A percentile compares a stretch with the other conserved stretches of the same genome.
phyloP scores from a whole-genome alignment of 2,113 vertebrate genomes.

The Eulacestoma nigropectus region DNA sequence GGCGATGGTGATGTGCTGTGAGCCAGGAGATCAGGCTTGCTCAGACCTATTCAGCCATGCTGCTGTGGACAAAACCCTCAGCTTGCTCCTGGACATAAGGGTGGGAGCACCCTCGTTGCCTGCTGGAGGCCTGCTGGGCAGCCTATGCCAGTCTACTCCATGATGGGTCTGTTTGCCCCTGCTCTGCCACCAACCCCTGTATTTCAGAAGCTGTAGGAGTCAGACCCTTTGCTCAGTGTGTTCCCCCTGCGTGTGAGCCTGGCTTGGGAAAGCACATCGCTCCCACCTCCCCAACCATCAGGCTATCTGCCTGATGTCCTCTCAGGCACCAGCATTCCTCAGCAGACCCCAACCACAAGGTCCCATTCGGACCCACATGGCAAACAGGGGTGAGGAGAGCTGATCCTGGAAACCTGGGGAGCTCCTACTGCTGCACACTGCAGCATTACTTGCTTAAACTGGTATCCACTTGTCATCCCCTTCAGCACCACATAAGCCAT shows the following conservation, averaged over 20 bases:
- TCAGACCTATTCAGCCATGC: constrained; percentile 31
- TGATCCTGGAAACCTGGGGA: background rate
- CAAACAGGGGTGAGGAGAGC: background rate
- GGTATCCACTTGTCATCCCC: background rate
- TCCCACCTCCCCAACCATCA: background rate
- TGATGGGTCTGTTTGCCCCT: background rate
- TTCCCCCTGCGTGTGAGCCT: background rate
- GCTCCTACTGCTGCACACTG: background rate
- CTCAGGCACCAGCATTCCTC: background rate
- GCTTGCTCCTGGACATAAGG: background rate
- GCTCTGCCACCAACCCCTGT: background rate
- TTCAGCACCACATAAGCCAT: background rate
- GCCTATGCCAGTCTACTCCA: background rate
- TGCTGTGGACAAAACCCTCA: constrained; percentile 36
- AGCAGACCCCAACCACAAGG: background rate
- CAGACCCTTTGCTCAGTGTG: background rate
- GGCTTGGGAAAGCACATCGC: background rate
- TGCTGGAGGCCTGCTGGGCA: constrained; percentile 24
- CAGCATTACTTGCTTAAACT: background rate
- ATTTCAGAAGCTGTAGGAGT: background rate
- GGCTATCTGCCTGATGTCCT: background rate
- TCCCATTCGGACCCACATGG: background rate
- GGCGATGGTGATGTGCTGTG: constrained; percentile 14
- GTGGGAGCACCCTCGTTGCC: background rate
- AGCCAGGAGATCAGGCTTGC: constrained; percentile 43